These are phyloP conservation scores for Pachycephala philippinensis DNA, from an alignment of 2,113 vertebrate genomes.

Conservation along the genomic window DNA sequence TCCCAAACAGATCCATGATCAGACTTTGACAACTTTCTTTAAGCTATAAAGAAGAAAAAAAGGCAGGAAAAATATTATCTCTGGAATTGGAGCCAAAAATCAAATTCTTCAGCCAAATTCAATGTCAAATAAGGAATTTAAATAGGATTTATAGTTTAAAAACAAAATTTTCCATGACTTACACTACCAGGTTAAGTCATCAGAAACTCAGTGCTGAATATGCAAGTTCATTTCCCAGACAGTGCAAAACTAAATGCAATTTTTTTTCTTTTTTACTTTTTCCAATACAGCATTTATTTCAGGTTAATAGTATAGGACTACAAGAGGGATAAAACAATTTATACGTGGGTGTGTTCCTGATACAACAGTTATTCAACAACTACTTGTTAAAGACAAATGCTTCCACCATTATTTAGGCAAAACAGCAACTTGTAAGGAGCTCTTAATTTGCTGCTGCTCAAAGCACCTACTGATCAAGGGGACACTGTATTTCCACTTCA, in stretches of 20 bases:
- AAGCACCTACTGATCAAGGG: neutral
- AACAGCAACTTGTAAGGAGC: neutral
- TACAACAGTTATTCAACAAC: neutral
- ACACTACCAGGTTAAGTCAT: neutral
- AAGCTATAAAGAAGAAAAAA: neutral
- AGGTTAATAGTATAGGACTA: neutral
- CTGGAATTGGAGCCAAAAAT: neutral
- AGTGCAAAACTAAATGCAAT: neutral
- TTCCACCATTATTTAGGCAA: neutral
- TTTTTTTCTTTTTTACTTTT: neutral
- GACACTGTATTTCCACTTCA: neutral
- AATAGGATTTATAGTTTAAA: neutral
- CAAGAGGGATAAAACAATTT: neutral
- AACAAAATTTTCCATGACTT: neutral
- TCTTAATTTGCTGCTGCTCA: neutral
- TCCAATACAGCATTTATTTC: neutral
- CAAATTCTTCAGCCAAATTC: neutral
- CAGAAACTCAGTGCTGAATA: neutral
- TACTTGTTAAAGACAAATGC: neutral
- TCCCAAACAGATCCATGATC: neutral
- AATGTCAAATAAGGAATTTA: neutral
- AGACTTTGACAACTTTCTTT: neutral
- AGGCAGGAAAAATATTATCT: neutral
- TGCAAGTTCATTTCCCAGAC: neutral
- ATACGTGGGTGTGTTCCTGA: accelerated